These are phyloP conservation scores for Melanostigma gelatinosum DNA, from an alignment of 2,113 vertebrate species.

Conservation along the genomic window DNA sequence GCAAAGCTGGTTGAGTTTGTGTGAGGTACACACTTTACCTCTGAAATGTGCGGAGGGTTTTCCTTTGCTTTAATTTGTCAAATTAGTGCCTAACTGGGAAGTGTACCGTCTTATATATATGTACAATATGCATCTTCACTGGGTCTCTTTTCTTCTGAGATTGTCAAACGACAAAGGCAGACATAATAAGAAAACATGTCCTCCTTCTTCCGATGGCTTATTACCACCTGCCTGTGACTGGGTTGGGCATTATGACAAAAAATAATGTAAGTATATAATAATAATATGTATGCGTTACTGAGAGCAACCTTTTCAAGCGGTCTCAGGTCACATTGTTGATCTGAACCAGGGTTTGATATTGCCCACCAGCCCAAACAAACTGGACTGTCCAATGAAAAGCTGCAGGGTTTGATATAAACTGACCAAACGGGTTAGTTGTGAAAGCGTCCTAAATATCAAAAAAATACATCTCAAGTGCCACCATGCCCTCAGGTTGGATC, in stretches of 20 bases:
- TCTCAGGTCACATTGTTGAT: neutral
- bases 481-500: slow-evolving; percentile 89
- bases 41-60: neutral
- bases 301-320: neutral
- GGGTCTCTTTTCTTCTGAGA: neutral
- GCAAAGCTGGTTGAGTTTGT: neutral
- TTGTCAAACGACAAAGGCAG: neutral
- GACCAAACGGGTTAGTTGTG: neutral
- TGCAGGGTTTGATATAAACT: neutral
- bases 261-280: too few relatives aligned
- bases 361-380: neutral
- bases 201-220: neutral
- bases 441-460: neutral
- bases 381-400: neutral
- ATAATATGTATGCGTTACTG: too few relatives aligned
- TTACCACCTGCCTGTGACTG: too few relatives aligned
- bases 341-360: neutral
- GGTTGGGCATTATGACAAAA: neutral
- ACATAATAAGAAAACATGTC: neutral
- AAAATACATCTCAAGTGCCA: neutral
- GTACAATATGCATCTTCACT: neutral
- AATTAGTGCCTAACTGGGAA: neutral
- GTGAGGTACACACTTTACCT: neutral
- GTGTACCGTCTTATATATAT: neutral
- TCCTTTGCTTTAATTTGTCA: neutral